These are phyloP conservation scores for Ciconia boyciana DNA, from an alignment of 2,113 vertebrate genomes.

Conservation along the genomic window DNA sequence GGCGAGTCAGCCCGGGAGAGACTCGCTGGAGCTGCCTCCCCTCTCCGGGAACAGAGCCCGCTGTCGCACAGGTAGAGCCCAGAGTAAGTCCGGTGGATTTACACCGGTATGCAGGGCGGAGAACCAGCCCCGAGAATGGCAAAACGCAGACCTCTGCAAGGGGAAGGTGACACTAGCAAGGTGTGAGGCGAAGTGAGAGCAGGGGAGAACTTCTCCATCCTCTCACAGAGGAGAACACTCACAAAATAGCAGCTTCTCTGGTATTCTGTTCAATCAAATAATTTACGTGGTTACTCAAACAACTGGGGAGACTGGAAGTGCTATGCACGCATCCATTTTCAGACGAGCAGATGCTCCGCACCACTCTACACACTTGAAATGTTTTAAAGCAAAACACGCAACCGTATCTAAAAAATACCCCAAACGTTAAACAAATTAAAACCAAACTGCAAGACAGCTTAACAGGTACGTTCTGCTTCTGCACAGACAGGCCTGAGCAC, in stretches of 20 bases:
- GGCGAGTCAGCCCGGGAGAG: background rate
- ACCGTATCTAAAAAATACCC: background rate
- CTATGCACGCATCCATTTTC: background rate
- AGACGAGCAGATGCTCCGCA: background rate
- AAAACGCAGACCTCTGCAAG: background rate
- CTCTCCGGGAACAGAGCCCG: background rate
- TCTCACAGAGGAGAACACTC: background rate
- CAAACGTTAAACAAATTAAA: background rate
- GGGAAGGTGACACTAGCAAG: background rate
- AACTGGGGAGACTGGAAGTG: background rate
- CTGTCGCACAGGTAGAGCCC: background rate
- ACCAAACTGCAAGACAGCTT: background rate
- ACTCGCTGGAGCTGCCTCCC: too few relatives aligned
- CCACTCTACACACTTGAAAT: background rate
- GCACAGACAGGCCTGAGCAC: background rate
- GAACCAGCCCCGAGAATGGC: background rate
- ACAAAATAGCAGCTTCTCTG: background rate
- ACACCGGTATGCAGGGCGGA: fast-evolving
- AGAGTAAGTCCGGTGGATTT: background rate
- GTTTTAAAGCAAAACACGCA: background rate
- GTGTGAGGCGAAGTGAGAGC: background rate
- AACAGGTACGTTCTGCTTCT: background rate
- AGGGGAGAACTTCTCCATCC: background rate
- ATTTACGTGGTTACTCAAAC: background rate
- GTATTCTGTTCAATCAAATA: background rate